Percentiles rank a stretch among this genome's conserved stretches.
These are phyloP conservation scores for Drosophila hydei DNA, from an alignment of 1,140 invertebrate genomes.

Conservation along the genomic window DNA sequence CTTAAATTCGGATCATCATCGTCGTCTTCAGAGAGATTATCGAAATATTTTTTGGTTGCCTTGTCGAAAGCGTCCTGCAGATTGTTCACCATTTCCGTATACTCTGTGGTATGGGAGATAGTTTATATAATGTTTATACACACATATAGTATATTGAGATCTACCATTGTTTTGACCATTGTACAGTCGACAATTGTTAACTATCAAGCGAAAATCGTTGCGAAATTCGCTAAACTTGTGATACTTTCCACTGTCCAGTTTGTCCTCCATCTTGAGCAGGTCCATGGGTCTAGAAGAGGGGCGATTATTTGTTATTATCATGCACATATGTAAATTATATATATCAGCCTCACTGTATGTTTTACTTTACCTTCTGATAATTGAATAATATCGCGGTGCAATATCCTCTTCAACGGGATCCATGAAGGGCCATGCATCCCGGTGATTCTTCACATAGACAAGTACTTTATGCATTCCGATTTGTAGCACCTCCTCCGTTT, in stretches of 20 bases:
- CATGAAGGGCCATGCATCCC: constrained; percentile 96
- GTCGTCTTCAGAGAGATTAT: constrained; percentile 89
- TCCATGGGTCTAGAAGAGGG: constrained; percentile 90
- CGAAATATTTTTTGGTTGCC: constrained; percentile 91
- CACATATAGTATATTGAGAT: background rate
- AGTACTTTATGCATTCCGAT: constrained; percentile 95
- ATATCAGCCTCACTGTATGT: no score
- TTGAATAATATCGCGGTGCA: constrained; percentile 93
- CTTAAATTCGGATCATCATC: constrained; percentile 90
- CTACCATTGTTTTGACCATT: constrained; percentile 96
- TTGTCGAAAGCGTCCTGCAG: constrained; percentile 91
- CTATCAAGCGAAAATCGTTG: constrained; percentile 94
- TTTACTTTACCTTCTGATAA: constrained; percentile 86
- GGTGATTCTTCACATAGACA: constrained; percentile 92
- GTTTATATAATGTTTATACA: background rate
- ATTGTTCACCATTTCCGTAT: constrained; percentile 94
- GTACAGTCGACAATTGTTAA: constrained; percentile 95
- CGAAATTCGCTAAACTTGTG: constrained; percentile 91
- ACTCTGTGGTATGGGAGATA: constrained; percentile 86
- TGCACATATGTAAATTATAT: constrained; percentile 6
- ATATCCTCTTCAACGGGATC: constrained; percentile 96
- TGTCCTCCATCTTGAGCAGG: constrained; percentile 93
- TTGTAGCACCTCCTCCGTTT: constrained; percentile 92
- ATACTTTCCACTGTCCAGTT: constrained; percentile 92
- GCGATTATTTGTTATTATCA: background rate